Evolutionary conservation across 2,113 vertebrate species (phyloP).

Genomic region (Menura novaehollandiae): DNA sequence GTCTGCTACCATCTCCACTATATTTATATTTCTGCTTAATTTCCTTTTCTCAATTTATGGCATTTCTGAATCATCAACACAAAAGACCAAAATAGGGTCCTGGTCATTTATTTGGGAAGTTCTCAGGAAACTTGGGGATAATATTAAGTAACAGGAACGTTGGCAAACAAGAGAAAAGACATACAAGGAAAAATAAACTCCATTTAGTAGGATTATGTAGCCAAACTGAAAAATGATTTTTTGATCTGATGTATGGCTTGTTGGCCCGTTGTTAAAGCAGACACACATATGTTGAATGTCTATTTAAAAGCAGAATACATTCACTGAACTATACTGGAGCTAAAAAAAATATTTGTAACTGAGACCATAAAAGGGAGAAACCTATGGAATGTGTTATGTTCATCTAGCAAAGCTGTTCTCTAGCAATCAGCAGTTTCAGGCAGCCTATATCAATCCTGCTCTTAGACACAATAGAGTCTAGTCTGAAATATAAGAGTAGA

Average conservation of each 20-base stretch:
- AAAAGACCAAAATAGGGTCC: background rate
- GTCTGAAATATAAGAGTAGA: slow-evolving; percentile 3
- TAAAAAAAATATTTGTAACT: slow-evolving; percentile 11
- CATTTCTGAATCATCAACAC: slow-evolving; percentile 6
- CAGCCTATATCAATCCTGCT: slow-evolving; percentile 4
- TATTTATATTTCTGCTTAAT: background rate
- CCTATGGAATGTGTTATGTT: slow-evolving; percentile 26
- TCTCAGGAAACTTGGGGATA: background rate
- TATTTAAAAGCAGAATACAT: slow-evolving; percentile 17
- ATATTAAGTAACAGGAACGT: slow-evolving; percentile 26
- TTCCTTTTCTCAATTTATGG: background rate
- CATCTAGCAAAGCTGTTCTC: slow-evolving; percentile 45
- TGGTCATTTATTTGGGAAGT: background rate
- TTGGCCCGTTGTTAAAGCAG: slow-evolving; percentile 23
- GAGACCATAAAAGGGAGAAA: slow-evolving; percentile 61
- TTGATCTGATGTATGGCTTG: background rate
- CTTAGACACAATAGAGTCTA: slow-evolving; percentile 34
- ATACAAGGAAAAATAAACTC: slow-evolving; percentile 51
- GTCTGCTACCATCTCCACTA: background rate
- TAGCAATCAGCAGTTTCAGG: slow-evolving; percentile 29
- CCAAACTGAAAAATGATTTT: slow-evolving; percentile 48
- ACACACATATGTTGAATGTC: slow-evolving; percentile 21
- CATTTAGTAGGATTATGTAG: slow-evolving; percentile 43
- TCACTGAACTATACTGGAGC: background rate
- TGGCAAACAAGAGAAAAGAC: slow-evolving; percentile 5